Evolutionary conservation across 1,140 invertebrate species (phyloP), one percentile per base, ranked within the genome.

Genomic region (Yoshiicerus persimilis): DNA sequence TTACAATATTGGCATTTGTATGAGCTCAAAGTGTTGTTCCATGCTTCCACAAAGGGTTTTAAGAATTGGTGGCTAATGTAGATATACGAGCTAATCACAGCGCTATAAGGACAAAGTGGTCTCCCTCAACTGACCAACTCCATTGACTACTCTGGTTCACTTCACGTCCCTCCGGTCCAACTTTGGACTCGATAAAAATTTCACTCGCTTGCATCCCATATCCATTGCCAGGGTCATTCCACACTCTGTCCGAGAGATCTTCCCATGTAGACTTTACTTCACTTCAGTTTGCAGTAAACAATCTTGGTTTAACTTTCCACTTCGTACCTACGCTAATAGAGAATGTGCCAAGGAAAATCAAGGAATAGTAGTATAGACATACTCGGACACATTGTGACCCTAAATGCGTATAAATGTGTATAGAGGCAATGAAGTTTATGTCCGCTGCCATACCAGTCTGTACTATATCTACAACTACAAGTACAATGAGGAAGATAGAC

Each of bases 151-250:
- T 39, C 34, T 30, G 34, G 30, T 23, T 23, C 10, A 36, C 20
- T 84, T 84, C 80, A 25, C 39, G 80, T 84, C 80, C 80, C 80
- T 84, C 80, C 80, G 80, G 80, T 84, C 80, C 80, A 38, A 84
- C 80, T 84, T 47, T 39, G 80, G 80, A 84, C 34, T 38, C 36
- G 34, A 70, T 70, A 70, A 70, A 70, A 70, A 70, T 70, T 70
- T 70, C 66, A 70, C 66, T 70, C 66, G 66, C 66, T 70, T 16
- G 30, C 47, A 56, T 56, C 25, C 66, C 30, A 66, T 66, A 70
- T 56, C 47, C 47, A 56, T 56, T 56, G 47, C 47, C 66, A 70
- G 11, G 66, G 66, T 70, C 66, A 70, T 70, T 70, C 66, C 66
- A 30, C 6, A 70, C 66, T 70, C 66, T 13, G 47, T 56, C 47